Base-by-base conservation (phyloP, 2,797 vertebrate genomes). In the Onychomys torridus region DNA sequence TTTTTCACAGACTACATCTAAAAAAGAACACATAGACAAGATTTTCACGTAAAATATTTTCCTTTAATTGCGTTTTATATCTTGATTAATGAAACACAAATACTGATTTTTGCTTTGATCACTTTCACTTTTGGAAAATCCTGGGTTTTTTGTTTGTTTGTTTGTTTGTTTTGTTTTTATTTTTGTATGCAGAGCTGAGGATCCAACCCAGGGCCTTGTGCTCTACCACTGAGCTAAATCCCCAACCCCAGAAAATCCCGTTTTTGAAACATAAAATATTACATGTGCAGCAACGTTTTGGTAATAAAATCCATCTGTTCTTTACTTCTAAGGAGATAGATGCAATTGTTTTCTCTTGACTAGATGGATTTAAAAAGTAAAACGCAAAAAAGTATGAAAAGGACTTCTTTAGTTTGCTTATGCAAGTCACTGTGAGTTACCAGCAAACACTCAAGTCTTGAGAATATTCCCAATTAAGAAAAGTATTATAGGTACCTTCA, bases 11-110 rank as follows among this genome's bases (percentile, higher is more conserved):
- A 6, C 17, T 65, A 73, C 55, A 94, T 93, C 49, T 85, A 6
- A 94, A 97, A 96, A 91, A 78, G 52, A 92, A 91, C 11, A 90
- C 93, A 97, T 8, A 97, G 67, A 29, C 96, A 95, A 91, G 32
- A 82, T 90, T 91, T 95, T 93, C 91, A 88, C 93, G 90, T 91
- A 97, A 98, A 97, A 95, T 95, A 90, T 77, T 95, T 96, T 97
- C 89, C 82, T 97, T 98, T 98, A 97, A 94, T 95, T 88, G 2
- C 73, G 92, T 93, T 95, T 97, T 95, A 85, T 93, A 93, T 87
- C 59, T 96, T 96, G 55, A 95, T 75, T 95, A 95, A 55, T 91
- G 92, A 95, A 96, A 97, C 81, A 96, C 52, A 96, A 92, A 95
- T 76, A 94, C 5, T 96, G 88, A 82, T 85, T 92, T 97, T 92